Base-by-base conservation (phyloP, 2,888 invertebrate species). In the Graphium colonna region DNA sequence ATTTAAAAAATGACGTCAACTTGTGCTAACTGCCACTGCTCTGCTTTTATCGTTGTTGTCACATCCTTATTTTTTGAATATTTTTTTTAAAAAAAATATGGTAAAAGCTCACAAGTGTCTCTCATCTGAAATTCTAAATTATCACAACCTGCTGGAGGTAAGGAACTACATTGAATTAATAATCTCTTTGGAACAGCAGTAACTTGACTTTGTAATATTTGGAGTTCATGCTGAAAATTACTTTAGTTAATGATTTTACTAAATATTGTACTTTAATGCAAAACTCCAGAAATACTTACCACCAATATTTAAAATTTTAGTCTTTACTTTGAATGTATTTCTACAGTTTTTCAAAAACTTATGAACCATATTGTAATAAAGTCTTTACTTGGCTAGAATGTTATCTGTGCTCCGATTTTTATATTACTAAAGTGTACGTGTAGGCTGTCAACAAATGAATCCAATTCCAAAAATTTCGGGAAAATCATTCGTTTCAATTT, bases 121-220 rank as follows among this genome's bases (percentile, higher is more conserved):
- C 92, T 92, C 68, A 95, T 88, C 4, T 96, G 81, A 44, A 92
- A 92, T 73, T 95, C 94, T 46, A 97, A 79, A 52, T 93, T 92
- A 41, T 92, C 91, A 56, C 96, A 89, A 39, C 95, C 93, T 1
- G 93, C 91, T 0, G 95, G 94, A 48, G 94, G 96, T 69, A 94
- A 92, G 54, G 96, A 95, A 61, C 95, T 95, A 69, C 95, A 94
- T 70, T 95, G 93, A 1, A 94, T 92, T 57, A 97, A 84, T 33
- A 97, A 83, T 58, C 93, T 89, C 71, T 94, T 93, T 78, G 97
- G 95, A 31, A 97, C 92, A 52, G 94, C 87, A 42, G 95, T 91
- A 74, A 95, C 94, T 75, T 97, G 96, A 21, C 92, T 90, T 60
- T 94, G 93, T 40, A 93, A 82, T 51, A 92, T 79, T 28, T 81